A percentile compares a stretch with the other conserved stretches of the same genome.
phyloP scores from a whole-genome alignment of 2,888 invertebrate genomes.

The Nesidiocoris tenuis region DNA sequence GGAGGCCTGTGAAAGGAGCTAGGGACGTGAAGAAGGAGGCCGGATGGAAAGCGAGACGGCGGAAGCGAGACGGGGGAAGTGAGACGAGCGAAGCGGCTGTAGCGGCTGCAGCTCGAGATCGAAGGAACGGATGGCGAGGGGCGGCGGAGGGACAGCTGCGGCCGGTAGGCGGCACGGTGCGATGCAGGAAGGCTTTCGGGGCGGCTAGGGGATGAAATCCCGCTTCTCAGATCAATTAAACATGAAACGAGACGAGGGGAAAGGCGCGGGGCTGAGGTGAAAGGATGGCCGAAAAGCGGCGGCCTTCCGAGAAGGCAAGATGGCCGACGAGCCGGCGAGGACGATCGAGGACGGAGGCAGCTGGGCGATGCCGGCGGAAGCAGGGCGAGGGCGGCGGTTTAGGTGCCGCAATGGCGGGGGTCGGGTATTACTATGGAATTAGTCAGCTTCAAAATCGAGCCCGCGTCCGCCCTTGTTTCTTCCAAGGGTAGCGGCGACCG shows the following conservation, averaged over 20 bases:
- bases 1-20: neutral
- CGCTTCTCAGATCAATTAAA: slow-evolving; percentile 44
- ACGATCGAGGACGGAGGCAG: neutral
- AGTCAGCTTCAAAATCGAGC: slow-evolving; percentile 40
- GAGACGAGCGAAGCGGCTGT: neutral
- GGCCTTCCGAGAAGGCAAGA: slow-evolving; percentile 42
- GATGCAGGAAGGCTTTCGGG: neutral
- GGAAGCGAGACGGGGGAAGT: neutral
- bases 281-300: neutral
- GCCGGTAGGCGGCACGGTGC: neutral
- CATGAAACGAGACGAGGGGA: slow-evolving; percentile 34
- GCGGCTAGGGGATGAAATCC: slow-evolving; percentile 29
- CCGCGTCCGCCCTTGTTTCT: slow-evolving; percentile 26
- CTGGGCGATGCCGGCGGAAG: neutral
- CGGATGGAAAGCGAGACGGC: neutral
- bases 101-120: neutral
- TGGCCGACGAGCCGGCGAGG: slow-evolving; percentile 32
- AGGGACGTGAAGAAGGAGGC: neutral
- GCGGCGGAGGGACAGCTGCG: neutral
- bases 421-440: slow-evolving; percentile 43
- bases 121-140: slow-evolving; percentile 3
- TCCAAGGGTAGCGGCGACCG: slow-evolving; percentile 12
- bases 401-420: neutral
- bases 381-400: neutral
- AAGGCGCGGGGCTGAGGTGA: neutral